These are phyloP conservation scores for Polyommatus iphigenia DNA, from an alignment of 2,888 invertebrate species.

Conservation along the genomic window DNA sequence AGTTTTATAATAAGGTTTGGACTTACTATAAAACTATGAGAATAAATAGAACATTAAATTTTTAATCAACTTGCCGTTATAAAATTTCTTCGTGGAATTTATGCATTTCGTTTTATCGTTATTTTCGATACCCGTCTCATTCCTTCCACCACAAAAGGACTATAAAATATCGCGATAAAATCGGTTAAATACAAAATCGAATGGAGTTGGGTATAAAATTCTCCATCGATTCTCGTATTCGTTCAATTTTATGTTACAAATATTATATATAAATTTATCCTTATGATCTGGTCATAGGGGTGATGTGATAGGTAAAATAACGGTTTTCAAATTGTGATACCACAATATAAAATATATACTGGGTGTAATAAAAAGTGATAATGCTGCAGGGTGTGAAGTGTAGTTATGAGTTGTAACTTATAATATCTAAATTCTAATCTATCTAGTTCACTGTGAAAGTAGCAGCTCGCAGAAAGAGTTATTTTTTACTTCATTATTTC, in stretches of 20 bases:
- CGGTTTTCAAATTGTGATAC: neutral
- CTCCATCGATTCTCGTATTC: neutral
- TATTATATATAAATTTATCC: too few relatives aligned
- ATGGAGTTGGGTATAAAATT: neutral
- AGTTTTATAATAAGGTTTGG: too few relatives aligned
- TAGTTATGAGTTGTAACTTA: too few relatives aligned
- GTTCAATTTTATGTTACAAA: neutral
- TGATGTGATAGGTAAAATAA: neutral
- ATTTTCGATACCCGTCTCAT: neutral
- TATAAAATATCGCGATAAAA: constrained; percentile 12
- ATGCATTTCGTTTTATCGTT: neutral
- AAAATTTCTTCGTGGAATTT: neutral
- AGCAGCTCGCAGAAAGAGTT: too few relatives aligned
- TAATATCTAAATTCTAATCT: too few relatives aligned
- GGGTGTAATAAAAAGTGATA: too few relatives aligned
- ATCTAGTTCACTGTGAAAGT: too few relatives aligned
- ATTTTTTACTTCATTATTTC: too few relatives aligned
- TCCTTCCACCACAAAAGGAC: neutral
- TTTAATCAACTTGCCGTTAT: constrained; percentile 1
- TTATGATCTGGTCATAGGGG: neutral
- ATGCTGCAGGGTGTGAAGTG: too few relatives aligned
- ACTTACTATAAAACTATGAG: neutral
- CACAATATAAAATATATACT: too few relatives aligned
- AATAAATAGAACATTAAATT: neutral
- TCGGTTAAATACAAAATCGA: neutral